These are phyloP conservation scores for Mylabris phalerata DNA, from an alignment of 1,140 invertebrate species.

Conservation along the genomic window DNA sequence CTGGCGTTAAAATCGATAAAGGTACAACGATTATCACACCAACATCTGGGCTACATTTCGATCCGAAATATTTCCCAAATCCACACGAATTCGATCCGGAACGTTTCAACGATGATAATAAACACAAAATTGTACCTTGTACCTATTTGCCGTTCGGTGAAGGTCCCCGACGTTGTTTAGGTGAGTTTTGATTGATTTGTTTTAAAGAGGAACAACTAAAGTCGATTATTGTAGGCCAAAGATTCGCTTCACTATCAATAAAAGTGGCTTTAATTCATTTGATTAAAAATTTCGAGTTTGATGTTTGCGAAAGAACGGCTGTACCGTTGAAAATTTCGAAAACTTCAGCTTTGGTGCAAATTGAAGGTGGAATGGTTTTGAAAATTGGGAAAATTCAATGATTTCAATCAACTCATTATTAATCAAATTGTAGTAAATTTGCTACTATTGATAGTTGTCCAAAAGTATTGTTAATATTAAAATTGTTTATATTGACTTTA, in stretches of 20 bases:
- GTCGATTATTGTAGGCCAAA: background rate
- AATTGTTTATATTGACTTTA: no score
- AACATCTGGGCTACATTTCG: conserved; percentile 28
- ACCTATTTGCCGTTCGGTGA: conserved; percentile 20
- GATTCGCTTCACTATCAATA: background rate
- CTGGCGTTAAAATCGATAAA: conserved; percentile 41
- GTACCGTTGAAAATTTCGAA: conserved; percentile 28
- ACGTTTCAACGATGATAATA: conserved; percentile 38
- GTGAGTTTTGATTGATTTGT: no score
- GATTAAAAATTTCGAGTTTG: conserved; percentile 8
- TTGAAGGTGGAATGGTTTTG: conserved; percentile 37
- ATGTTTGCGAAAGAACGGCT: background rate
- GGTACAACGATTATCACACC: conserved; percentile 48
- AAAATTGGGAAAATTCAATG: background rate
- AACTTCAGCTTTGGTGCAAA: conserved; percentile 30
- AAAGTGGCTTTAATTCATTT: conserved; percentile 1
- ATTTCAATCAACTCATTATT: no score
- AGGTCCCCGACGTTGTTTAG: no score
- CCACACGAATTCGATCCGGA: conserved; percentile 18
- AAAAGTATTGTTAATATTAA: no score
- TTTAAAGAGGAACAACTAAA: no score
- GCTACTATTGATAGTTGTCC: no score
- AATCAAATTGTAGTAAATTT: no score
- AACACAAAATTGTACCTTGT: conserved; percentile 41
- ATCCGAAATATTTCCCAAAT: no score